Percentiles rank a stretch among this genome's conserved stretches.
These are phyloP conservation scores for Beaufortia kweichowensis DNA, from an alignment of 2,113 vertebrate species.

Conservation along the genomic window DNA sequence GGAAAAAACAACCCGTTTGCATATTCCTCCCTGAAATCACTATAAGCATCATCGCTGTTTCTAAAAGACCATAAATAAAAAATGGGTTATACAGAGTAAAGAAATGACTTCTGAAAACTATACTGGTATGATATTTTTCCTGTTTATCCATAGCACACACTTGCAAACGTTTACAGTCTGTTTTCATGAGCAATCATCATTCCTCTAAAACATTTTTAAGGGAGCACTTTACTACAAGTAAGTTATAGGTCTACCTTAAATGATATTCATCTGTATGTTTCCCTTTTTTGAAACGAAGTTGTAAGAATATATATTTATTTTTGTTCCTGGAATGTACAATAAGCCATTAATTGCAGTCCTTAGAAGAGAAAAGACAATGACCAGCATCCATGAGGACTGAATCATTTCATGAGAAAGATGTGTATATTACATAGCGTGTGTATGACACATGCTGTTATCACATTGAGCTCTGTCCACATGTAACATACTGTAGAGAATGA, in stretches of 20 bases:
- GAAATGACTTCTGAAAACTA: not conserved
- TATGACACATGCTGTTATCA: constrained; percentile 24
- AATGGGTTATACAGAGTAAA: not conserved
- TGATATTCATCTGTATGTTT: constrained; percentile 56
- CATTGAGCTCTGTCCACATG: constrained; percentile 45
- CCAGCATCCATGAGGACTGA: constrained; percentile 49
- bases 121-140: constrained; percentile 7
- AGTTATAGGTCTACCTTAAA: constrained; percentile 6
- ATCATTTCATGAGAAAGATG: constrained; percentile 49
- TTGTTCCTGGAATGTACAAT: constrained; percentile 54
- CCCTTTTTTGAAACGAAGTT: constrained; percentile 56
- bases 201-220: constrained; percentile 35
- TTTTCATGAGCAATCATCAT: constrained; percentile 46
- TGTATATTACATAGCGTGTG: not conserved
- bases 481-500: constrained; percentile 60
- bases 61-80: not conserved
- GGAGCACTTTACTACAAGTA: constrained; percentile 51
- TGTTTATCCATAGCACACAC: constrained; percentile 9
- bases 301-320: constrained; percentile 39
- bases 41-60: not conserved
- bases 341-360: constrained; percentile 53
- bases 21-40: not conserved
- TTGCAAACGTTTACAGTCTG: constrained; percentile 37
- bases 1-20: not conserved
- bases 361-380: constrained; percentile 16